Conservation (phyloP, 2,113 vertebrate species). For the Phrynosoma platyrhinos region DNA sequence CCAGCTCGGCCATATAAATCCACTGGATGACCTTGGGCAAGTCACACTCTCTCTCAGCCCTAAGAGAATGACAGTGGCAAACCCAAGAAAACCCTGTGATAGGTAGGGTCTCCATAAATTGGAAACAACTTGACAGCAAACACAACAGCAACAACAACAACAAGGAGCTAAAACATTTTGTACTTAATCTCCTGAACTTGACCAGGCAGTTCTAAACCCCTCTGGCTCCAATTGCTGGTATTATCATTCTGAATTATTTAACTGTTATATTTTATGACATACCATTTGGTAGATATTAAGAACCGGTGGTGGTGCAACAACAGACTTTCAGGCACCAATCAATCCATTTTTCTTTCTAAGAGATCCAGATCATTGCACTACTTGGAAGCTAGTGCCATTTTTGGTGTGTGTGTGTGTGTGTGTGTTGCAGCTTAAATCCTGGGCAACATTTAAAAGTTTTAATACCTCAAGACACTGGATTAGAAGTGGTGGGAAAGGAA, state of each 20-base stretch:
- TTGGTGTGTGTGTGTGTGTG: neutral
- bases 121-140: no score
- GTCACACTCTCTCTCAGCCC: no score
- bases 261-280: neutral
- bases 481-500: slow-evolving; percentile 20
- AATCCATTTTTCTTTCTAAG: neutral
- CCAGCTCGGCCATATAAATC: no score
- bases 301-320: neutral
- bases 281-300: neutral
- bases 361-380: neutral
- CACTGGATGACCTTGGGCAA: no score
- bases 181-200: neutral
- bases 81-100: no score
- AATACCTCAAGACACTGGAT: neutral
- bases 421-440: neutral
- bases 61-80: no score
- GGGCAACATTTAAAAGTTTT: neutral
- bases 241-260: neutral
- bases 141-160: no score
- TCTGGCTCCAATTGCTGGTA: neutral
- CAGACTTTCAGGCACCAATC: neutral
- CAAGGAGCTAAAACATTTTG: neutral
- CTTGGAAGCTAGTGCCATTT: neutral
- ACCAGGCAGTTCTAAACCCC: neutral
- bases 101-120: no score